These are phyloP conservation scores for Sapayoa aenigma DNA, from an alignment of 2,113 vertebrate genomes.

Conservation along the genomic window DNA sequence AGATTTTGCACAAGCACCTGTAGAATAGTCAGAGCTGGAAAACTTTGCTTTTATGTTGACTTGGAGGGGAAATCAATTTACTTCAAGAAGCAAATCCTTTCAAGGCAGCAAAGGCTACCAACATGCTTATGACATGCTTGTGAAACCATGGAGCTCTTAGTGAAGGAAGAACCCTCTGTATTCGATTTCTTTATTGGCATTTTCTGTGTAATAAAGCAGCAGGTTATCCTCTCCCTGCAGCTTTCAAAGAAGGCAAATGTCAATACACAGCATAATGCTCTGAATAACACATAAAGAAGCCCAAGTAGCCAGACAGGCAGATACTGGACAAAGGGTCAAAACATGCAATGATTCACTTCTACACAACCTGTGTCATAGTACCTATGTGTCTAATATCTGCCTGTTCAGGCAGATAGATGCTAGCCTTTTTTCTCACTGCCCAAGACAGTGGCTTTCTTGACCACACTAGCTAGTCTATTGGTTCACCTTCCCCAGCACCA, in stretches of 20 bases:
- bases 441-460: neutral
- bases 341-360: neutral
- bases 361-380: neutral
- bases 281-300: neutral
- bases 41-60: constrained; percentile 1
- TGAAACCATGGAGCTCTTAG: neutral
- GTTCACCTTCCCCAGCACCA: neutral
- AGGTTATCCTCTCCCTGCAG: neutral
- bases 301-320: neutral
- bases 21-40: constrained; percentile 20
- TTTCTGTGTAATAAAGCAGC: neutral
- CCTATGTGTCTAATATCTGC: neutral
- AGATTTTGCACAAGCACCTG: constrained; percentile 39
- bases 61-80: neutral
- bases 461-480: neutral
- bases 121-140: fast-evolving
- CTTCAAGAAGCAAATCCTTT: neutral
- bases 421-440: neutral
- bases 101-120: neutral
- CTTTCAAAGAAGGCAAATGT: neutral
- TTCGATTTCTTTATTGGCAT: neutral
- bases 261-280: neutral
- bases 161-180: neutral
- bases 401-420: neutral
- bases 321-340: neutral